Base-by-base conservation (phyloP, 1,140 invertebrate species). In the Latrodectus geometricus region DNA sequence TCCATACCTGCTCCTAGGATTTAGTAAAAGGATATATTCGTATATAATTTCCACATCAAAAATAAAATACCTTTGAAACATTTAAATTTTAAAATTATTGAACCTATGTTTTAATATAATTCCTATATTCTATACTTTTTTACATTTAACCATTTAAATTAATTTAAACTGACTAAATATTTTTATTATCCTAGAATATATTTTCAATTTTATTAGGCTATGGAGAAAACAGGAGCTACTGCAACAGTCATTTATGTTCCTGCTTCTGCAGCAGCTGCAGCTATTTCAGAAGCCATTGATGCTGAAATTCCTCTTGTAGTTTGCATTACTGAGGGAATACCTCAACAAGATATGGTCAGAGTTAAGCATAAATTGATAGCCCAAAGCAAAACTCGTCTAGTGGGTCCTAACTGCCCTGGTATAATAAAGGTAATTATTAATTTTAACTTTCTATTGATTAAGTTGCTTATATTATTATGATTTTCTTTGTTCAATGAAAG, bases 401-500 rank as follows among this genome's bases (percentile, higher is more conserved):
- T 99, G 89, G 98, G 98, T 9, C 98, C 98, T 66, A 99, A 99
- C 91, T 99, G 98, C 92, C 98, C 99, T 70, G 98, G 99, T 89
- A 98, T 99, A 89, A 99, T 99, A 91, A 97, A 96, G 75, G 87
- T 88, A 81, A 15, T 49, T 70, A 56, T 17, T 15, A 7, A 74
- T 49, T 74, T 50, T 61, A 61, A 61, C 11, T 61, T 48, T n/a
- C 8, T n/a, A 54, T 76, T 56, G 14, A n/a, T 77, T 15, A 8
- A 56, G 5, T 4, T 56, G 75, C 5, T 35, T 35, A 35, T 35
- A 35, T 35, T 5, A 5, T 35, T 1, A 35, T 5, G 5, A 35
- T 35, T 35, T 35, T 35, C 1, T 5, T 35, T 35, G 35, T 35
- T 1, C 35, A 35, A 35, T 3, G 5, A 35, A 5, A 5, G 2